Conservation (phyloP, 2,113 vertebrate genomes). For the Anguilla rostrata region DNA sequence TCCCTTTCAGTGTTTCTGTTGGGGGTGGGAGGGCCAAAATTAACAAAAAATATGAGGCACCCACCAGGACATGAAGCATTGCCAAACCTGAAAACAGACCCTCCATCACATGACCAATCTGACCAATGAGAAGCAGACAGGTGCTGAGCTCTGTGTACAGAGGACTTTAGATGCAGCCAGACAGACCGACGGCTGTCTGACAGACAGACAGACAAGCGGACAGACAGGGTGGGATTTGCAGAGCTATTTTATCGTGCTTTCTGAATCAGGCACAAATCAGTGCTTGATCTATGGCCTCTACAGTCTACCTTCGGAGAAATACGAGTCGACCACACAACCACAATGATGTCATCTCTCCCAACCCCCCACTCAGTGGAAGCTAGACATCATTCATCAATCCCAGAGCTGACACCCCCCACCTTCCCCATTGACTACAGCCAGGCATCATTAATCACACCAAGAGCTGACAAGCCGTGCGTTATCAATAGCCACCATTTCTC, state of each 20-base stretch:
- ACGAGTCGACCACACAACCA: conserved; percentile 1
- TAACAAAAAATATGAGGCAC: no score
- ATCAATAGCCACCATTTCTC: neutral
- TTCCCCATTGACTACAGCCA: neutral
- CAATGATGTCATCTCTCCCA: neutral
- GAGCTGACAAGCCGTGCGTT: neutral
- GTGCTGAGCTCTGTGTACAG: neutral
- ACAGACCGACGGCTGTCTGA: neutral
- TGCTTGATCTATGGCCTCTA: neutral
- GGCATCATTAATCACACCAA: neutral
- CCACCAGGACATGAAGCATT: neutral
- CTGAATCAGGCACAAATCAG: neutral
- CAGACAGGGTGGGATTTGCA: neutral
- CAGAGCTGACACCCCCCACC: neutral
- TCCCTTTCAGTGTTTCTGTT: no score
- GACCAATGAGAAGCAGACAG: neutral
- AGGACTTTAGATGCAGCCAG: neutral
- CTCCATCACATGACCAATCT: neutral
- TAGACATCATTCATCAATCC: neutral
- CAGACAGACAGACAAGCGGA: neutral
- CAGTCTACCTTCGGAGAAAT: neutral
- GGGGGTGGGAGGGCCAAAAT: no score
- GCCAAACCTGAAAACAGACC: neutral
- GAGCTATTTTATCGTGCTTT: neutral
- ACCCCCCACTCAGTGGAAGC: neutral